phyloP scores from a whole-genome alignment of 2,888 invertebrate species.

The Agriopis marginaria region DNA sequence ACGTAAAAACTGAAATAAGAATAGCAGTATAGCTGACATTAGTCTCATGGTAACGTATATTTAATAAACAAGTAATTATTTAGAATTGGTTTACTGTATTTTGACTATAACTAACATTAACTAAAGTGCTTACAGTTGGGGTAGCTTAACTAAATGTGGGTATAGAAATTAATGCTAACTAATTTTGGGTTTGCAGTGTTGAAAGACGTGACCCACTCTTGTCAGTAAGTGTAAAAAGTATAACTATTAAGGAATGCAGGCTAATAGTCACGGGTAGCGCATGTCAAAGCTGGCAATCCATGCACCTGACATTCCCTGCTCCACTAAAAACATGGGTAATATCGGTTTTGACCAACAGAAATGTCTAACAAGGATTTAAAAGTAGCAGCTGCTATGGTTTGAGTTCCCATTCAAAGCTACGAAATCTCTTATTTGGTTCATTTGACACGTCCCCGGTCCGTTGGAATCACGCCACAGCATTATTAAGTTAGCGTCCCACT shows the following conservation, averaged over 20 bases:
- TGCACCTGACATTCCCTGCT: slow-evolving; percentile 77
- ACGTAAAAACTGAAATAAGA: neutral
- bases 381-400: slow-evolving; percentile 60
- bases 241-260: slow-evolving; percentile 76
- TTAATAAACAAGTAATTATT: neutral
- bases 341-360: slow-evolving; percentile 30
- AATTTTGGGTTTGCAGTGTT: slow-evolving; percentile 86
- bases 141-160: slow-evolving; percentile 68
- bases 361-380: slow-evolving; percentile 62
- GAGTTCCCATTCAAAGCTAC: slow-evolving; percentile 57
- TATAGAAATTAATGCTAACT: slow-evolving; percentile 72
- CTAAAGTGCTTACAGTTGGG: slow-evolving; percentile 61
- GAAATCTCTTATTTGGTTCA: slow-evolving; percentile 57
- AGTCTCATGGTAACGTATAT: neutral
- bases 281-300: slow-evolving; percentile 77
- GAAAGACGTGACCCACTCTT: slow-evolving; percentile 80
- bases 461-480: slow-evolving; percentile 74
- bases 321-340: slow-evolving; percentile 52
- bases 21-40: neutral
- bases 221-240: slow-evolving; percentile 80
- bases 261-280: slow-evolving; percentile 83
- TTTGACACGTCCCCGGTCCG: slow-evolving; percentile 59
- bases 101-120: slow-evolving; percentile 61
- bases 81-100: slow-evolving; percentile 3
- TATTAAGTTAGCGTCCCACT: slow-evolving; percentile 72